Evolutionary conservation across 2,888 invertebrate species (phyloP), one percentile per base, ranked within the genome.

Genomic region (Cephus runcator): DNA sequence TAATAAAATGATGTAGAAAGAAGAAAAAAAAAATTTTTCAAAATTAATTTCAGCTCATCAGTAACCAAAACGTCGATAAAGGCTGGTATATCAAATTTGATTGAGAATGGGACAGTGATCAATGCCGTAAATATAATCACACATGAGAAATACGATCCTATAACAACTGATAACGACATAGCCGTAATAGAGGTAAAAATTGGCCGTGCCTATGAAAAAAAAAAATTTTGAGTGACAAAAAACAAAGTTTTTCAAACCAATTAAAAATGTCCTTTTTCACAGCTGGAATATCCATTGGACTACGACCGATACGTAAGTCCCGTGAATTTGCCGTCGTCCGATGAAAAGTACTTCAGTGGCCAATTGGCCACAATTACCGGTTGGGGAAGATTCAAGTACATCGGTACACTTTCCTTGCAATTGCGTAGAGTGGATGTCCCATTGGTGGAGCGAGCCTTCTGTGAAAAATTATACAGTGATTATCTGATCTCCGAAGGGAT

Each of bases 401-500:
- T 9, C 23, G 56, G 56, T 2, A 9, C 56, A 2, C 1, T 23
- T 6, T 56, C 56, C 0, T 23, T 56, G 23, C 56, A 56, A 23
- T 23, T 56, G 6, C 56, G 56, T 9, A 56, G 0, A 56, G 56
- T 56, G 9, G 56, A 56, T 1, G 56, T 56, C 56, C 56, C 56
- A 2, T 56, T 56, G 56, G 56, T 56, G 23, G 56, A 23, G 15
- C 9, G 23, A 9, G 23, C 56, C 2, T 1, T 15, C 23, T 56
- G 56, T 9, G 23, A 6, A 56, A 56, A 56, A 9, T 23, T 56
- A 56, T 56, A 56, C 56, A 23, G 56, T 23, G 23, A 56, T 1
- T 56, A 2, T 15, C 56, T 56, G 23, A 90, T 94, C 75, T 93
- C 94, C 1, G 87, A 88, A 75, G 92, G 93, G 84, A 94, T 94